phyloP scores from a whole-genome alignment of 2,888 invertebrate genomes.

The Rhamphomyia laevipes region DNA sequence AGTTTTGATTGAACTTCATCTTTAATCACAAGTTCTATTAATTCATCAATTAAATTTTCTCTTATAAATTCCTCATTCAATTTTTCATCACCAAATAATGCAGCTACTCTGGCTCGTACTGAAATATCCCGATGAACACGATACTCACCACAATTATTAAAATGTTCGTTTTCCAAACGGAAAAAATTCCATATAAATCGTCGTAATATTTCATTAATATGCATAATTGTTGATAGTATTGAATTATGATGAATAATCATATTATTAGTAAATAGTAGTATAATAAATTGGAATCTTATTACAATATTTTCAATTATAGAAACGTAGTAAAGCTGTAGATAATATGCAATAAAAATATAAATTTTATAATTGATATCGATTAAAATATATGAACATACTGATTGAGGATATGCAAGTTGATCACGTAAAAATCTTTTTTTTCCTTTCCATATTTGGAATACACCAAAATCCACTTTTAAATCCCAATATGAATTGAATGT shows the following conservation, averaged over 20 bases:
- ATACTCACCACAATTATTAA: constrained; percentile 83
- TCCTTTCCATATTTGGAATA: constrained; percentile 60
- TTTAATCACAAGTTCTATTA: no score
- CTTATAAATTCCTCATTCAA: no score
- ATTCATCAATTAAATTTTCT: no score
- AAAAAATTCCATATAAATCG: constrained; percentile 84
- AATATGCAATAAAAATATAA: constrained; percentile 2
- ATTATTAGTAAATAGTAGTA: constrained; percentile 60
- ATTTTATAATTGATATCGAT: no score
- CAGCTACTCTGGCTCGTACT: constrained; percentile 29
- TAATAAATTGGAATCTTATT: constrained; percentile 45
- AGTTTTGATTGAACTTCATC: no score
- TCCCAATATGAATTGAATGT: constrained; percentile 48
- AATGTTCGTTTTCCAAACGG: constrained; percentile 77
- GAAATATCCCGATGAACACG: constrained; percentile 78
- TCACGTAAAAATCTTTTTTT: constrained; percentile 63
- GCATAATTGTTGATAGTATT: constrained; percentile 53
- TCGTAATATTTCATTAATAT: constrained; percentile 57
- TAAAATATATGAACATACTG: constrained; percentile 40
- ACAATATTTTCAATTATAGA: constrained; percentile 71
- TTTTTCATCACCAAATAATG: no score
- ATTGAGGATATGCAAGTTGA: constrained; percentile 67
- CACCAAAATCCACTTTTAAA: constrained; percentile 81
- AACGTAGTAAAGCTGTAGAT: constrained; percentile 58
- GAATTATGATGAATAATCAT: constrained; percentile 53